Base-by-base conservation (phyloP, 2,888 invertebrate genomes). In the Allacma fusca region DNA sequence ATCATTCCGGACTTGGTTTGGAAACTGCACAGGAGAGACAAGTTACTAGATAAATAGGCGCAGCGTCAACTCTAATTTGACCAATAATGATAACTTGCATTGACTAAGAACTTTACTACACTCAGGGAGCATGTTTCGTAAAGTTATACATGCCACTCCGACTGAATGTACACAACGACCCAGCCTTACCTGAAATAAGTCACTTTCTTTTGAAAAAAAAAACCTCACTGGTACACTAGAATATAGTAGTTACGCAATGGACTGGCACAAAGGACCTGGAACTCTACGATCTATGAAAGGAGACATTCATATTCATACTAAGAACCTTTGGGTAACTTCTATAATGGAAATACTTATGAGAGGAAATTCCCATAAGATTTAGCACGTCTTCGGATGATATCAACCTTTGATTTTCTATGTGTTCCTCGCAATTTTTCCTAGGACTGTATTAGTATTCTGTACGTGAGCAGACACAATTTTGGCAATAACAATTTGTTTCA, bases 41-140 rank as follows among this genome's bases (percentile, higher is more conserved):
- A 50, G 50, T 50, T 50, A n/a, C 50, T 16, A 50, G 16, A n/a
- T 50, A 50, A 50, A 50, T 50, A 50, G 50, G 50, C n/a, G 50
- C 50, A 50, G 50, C 50, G 50, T n/a, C 19, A 50, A 50, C 50
- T 50, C 50, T 50, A 50, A 50, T 50, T 50, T 50, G n/a, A 50
- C 50, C 50, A n/a, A n/a, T 50, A 50, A 50, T 50, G 50, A 50
- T 50, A 50, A 13, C 50, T 50, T 50, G 16, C 50, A n/a, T 50
- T 34, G 5, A 9, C 9, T 34, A 9, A 34, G 34, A 34, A 34
- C 34, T 34, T 34, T 34, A 34, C 34, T 34, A 34, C 34, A 34
- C 9, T 34, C 34, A 34, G 9, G 34, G 34, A 34, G 34, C 34
- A 34, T 34, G 34, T 34, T 34, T 9, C 34, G 5, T 9, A 34